A percentile compares a stretch with the other conserved stretches of the same genome.
These are phyloP conservation scores for Erethizon dorsatum DNA, from an alignment of 2,797 vertebrate species.

Conservation along the genomic window DNA sequence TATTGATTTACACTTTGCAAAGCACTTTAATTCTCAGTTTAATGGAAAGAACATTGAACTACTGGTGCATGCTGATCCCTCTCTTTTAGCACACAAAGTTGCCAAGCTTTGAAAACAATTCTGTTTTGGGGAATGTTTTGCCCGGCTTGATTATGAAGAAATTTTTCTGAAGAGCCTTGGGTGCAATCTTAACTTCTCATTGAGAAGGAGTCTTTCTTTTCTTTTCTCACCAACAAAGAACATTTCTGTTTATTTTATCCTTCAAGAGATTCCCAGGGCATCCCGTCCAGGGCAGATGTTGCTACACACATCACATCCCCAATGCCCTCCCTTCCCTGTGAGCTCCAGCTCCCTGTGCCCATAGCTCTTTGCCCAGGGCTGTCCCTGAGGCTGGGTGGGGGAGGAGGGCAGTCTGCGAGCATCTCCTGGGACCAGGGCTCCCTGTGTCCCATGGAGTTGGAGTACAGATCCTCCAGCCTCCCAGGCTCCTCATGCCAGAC, in stretches of 20 bases:
- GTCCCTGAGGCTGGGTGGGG: neutral
- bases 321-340: too few relatives aligned
- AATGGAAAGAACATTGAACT: constrained; percentile 15
- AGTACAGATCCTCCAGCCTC: neutral
- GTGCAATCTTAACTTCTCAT: constrained; percentile 20
- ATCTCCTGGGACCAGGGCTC: neutral
- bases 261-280: neutral
- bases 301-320: neutral
- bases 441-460: neutral
- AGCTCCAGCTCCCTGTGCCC: neutral
- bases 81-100: constrained; percentile 8
- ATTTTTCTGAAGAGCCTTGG: constrained; percentile 8
- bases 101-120: constrained; percentile 37
- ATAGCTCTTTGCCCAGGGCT: neutral
- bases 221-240: neutral
- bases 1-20: constrained; percentile 73
- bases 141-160: constrained; percentile 38
- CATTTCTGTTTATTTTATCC: neutral
- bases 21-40: constrained; percentile 68
- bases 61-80: neutral
- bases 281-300: neutral
- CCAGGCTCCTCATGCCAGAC: neutral
- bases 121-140: constrained; percentile 39
- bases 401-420: neutral
- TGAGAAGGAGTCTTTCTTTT: neutral